Evolutionary conservation across 2,888 invertebrate genomes (phyloP).

Genomic region (Mellilla xanthometata): DNA sequence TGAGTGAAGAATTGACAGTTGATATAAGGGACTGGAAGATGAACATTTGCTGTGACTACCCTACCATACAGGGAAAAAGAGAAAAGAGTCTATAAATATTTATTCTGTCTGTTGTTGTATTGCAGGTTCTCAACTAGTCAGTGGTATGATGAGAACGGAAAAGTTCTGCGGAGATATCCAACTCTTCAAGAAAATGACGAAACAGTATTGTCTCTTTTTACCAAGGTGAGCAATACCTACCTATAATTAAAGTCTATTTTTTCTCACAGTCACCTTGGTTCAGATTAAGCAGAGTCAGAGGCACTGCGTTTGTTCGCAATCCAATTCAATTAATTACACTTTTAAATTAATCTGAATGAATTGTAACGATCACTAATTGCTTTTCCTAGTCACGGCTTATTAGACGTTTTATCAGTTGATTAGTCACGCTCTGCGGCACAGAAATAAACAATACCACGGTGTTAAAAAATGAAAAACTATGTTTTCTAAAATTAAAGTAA

Average conservation of each 20-base stretch:
- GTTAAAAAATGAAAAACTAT: too few species aligned
- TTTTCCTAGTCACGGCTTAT: background rate
- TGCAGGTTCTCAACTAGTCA: slow-evolving; percentile 89
- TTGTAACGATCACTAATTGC: slow-evolving; percentile 3
- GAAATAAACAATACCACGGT: too few species aligned
- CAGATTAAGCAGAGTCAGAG: slow-evolving; percentile 11
- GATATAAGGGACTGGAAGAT: too few species aligned
- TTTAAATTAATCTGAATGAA: slow-evolving; percentile 8
- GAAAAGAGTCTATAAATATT: too few species aligned
- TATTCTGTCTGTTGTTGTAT: too few species aligned
- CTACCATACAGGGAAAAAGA: too few species aligned
- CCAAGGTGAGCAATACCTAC: slow-evolving; percentile 53
- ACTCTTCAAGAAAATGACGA: slow-evolving; percentile 76
- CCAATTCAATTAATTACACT: slow-evolving; percentile 15
- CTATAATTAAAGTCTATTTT: slow-evolving; percentile 15
- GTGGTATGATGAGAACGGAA: slow-evolving; percentile 92
- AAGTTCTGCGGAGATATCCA: slow-evolving; percentile 82
- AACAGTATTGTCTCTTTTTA: slow-evolving; percentile 66
- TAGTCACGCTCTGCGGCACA: too few species aligned
- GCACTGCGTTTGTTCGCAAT: slow-evolving; percentile 10
- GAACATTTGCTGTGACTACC: too few species aligned
- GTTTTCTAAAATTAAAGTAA: too few species aligned
- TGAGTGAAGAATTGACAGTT: too few species aligned
- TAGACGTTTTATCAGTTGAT: too few species aligned
- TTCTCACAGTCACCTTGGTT: slow-evolving; percentile 14